Conservation (phyloP, 2,113 vertebrate species). For the Bungarus multicinctus region DNA sequence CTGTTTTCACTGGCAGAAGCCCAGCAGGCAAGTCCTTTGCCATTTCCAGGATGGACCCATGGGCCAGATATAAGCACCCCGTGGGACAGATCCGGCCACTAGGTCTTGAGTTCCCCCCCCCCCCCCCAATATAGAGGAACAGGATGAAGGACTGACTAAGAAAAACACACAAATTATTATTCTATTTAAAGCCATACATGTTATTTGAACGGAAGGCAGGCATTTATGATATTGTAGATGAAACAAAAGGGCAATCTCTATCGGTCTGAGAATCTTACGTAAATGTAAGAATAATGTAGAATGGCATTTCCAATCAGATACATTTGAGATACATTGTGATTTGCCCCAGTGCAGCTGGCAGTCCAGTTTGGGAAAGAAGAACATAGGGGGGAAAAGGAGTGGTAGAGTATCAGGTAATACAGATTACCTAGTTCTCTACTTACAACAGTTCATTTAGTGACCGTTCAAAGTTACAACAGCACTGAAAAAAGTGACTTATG, state of each 20-base stretch:
- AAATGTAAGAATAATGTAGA: neutral
- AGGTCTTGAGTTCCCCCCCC: too few relatives aligned
- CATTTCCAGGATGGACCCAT: too few relatives aligned
- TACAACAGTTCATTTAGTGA: neutral
- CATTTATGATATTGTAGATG: neutral
- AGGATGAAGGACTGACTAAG: neutral
- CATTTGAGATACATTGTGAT: neutral
- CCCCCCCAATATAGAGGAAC: neutral
- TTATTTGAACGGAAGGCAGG: conserved; percentile 5
- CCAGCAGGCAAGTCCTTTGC: too few relatives aligned
- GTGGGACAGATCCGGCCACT: too few relatives aligned
- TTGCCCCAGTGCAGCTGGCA: neutral
- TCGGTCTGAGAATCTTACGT: neutral
- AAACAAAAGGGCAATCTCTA: neutral
- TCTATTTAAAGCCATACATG: neutral
- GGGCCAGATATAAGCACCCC: too few relatives aligned
- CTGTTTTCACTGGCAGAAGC: too few relatives aligned
- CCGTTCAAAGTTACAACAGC: neutral
- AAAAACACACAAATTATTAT: neutral
- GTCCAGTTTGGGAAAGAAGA: neutral
- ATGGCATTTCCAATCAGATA: neutral
- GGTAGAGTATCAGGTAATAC: neutral
- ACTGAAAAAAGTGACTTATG: neutral
- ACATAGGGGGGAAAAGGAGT: neutral
- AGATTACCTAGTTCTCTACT: neutral